Evolutionary conservation across 2,888 invertebrate genomes (phyloP), one percentile per base, ranked within the genome.

Genomic region (Eulithis prunata): DNA sequence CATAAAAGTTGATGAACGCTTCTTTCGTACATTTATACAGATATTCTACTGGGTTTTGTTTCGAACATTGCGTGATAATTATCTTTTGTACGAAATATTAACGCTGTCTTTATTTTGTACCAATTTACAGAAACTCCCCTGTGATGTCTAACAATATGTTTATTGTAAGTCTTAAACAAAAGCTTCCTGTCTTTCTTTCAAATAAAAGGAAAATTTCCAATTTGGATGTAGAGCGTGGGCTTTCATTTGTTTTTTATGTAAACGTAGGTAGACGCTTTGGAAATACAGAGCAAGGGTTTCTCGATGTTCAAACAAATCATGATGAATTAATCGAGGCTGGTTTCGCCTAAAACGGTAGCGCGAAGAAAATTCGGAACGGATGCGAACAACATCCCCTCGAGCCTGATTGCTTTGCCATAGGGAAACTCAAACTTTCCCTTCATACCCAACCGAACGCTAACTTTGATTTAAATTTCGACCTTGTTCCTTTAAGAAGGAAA

Each of bases 241-340:
- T 45, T 63, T 67, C 66, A 71, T 75, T 74, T 72, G 63, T 71
- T 70, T 72, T 21, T 72, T 72, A 63, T 56, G 67, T 73, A 65
- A 70, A 60, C 65, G 68, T 71, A 75, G 71, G 64, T 71, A 70
- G 69, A 70, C 71, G 64, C 62, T 73, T 74, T 53, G 66, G 69
- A 69, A 77, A 75, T 73, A 75, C 64, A 72, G 70, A 69, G 63
- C 59, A 71, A 73, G 65, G 71, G 71, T 72, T 71, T 74, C 73
- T 75, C 70, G 71, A 73, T 73, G 71, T 67, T 69, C 66, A 79
- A 80, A 83, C 79, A 84, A 84, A 82, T 81, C 75, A 70, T 70
- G 72, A 76, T 75, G 82, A 83, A 86, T 87, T 85, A 85, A 88
- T 88, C 82, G 78, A 70, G 75, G 77, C 79, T 85, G 85, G 84